A percentile compares a stretch with the other conserved stretches of the same genome.
Conservation (phyloP, 64 coral and sea anemone species). For the Stichodactyla helianthus region DNA sequence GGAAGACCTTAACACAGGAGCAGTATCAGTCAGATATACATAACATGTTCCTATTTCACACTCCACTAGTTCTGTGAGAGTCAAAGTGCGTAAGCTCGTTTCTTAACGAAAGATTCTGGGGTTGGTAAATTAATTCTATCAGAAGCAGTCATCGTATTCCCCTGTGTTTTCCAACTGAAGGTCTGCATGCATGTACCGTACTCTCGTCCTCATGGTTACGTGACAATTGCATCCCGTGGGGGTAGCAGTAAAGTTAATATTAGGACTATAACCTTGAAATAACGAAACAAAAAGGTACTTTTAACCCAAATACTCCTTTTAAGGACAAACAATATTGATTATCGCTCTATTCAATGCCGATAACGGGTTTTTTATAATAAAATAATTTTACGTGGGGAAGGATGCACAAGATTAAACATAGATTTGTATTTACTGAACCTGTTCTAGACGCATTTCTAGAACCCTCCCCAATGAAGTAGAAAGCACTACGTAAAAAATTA, state of each 20-base stretch:
- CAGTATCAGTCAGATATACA: background rate
- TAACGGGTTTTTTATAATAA: background rate
- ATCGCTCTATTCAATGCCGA: background rate
- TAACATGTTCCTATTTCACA: background rate
- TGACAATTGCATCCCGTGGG: conserved; percentile 1
- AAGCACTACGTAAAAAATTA: background rate
- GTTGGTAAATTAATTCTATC: background rate
- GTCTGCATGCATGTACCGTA: conserved; percentile 13
- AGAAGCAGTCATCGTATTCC: background rate
- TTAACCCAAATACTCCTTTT: background rate
- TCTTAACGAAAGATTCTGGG: background rate
- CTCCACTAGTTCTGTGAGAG: background rate
- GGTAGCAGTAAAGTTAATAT: background rate
- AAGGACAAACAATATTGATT: background rate
- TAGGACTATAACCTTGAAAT: background rate
- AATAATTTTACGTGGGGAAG: background rate
- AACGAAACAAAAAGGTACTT: background rate
- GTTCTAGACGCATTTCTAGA: background rate
- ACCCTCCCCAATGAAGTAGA: background rate
- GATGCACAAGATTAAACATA: background rate
- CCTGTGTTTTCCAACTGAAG: background rate
- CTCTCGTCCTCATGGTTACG: conserved; percentile 26
- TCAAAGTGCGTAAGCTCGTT: background rate
- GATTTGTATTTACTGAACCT: background rate
- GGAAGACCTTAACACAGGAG: background rate